Evolutionary conservation across 2,888 invertebrate genomes (phyloP).

Genomic region (Scaptomyza caliginosa): DNA sequence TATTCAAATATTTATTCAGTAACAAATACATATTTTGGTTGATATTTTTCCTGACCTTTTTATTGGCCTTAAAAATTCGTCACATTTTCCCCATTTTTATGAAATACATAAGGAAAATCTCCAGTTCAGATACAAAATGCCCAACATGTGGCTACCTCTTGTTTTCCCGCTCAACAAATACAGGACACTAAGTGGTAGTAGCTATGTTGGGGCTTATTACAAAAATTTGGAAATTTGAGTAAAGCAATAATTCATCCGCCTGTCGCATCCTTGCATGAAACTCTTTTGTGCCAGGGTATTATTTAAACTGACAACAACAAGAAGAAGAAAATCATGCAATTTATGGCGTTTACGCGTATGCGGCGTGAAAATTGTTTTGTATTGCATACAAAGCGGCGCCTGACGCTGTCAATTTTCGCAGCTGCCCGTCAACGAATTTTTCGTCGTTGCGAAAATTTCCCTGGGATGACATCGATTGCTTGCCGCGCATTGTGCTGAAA

Average conservation of each 20-base stretch:
- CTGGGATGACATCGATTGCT: constrained; percentile 37
- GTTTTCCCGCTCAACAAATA: not conserved
- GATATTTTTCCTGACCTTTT: constrained; percentile 11
- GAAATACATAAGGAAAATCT: not conserved
- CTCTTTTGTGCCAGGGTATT: constrained; percentile 26
- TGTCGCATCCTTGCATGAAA: not conserved
- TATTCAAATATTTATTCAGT: constrained; percentile 64
- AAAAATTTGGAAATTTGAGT: not conserved
- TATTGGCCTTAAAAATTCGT: constrained; percentile 26
- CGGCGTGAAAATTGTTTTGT: constrained; percentile 26
- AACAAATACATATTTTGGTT: constrained; percentile 40
- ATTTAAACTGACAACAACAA: constrained; percentile 51
- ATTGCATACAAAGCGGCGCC: constrained; percentile 55
- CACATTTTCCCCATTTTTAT: constrained; percentile 39
- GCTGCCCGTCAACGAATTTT: constrained; percentile 29
- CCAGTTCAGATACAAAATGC: not conserved
- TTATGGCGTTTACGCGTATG: constrained; percentile 60
- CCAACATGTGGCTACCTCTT: constrained; percentile 2
- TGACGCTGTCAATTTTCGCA: constrained; percentile 48
- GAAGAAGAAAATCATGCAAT: constrained; percentile 56
- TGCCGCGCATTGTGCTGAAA: constrained; percentile 67
- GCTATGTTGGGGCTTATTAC: not conserved
- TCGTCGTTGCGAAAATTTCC: constrained; percentile 10
- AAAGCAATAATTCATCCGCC: not conserved
- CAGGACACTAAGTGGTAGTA: not conserved